Percentiles rank a stretch among this genome's conserved stretches.
phyloP scores from a whole-genome alignment of 2,797 vertebrate species.

The Falco berigora region DNA sequence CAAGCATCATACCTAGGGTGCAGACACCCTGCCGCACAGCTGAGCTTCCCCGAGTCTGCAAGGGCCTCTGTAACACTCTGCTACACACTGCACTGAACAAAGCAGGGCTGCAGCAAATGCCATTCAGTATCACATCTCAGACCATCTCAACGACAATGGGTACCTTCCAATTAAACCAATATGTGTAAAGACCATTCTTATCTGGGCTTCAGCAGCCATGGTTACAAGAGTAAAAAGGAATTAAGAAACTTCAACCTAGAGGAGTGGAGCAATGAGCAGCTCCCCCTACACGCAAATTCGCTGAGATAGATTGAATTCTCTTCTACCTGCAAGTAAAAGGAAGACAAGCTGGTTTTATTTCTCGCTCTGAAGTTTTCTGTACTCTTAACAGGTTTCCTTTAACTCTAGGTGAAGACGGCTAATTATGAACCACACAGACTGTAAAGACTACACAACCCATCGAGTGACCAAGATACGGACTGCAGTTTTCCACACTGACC shows the following conservation, averaged over 20 bases:
- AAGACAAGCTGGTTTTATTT: not conserved
- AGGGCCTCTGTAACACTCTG: not conserved
- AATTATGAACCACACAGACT: not conserved
- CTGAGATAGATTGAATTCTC: not conserved
- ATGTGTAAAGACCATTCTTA: not conserved
- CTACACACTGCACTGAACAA: not conserved
- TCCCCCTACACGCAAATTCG: not conserved
- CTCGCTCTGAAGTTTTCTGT: not conserved
- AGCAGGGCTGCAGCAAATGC: not conserved
- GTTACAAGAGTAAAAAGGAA: not conserved
- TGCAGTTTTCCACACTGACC: not conserved
- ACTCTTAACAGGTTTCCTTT: not conserved
- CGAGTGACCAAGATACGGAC: not conserved
- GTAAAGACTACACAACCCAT: not conserved
- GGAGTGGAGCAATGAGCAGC: not conserved
- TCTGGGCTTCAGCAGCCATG: not conserved
- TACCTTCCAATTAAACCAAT: not conserved
- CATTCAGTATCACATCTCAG: not conserved
- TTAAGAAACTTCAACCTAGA: not conserved
- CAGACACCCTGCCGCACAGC: too few relatives aligned
- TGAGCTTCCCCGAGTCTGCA: accelerated
- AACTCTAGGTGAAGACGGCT: not conserved
- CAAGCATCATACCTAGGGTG: not conserved
- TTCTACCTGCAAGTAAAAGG: not conserved
- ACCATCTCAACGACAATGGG: not conserved